Percentiles rank a stretch among this genome's conserved stretches.
These are phyloP conservation scores for Centruroides sculpturatus DNA, from an alignment of 1,140 invertebrate genomes.

Conservation along the genomic window DNA sequence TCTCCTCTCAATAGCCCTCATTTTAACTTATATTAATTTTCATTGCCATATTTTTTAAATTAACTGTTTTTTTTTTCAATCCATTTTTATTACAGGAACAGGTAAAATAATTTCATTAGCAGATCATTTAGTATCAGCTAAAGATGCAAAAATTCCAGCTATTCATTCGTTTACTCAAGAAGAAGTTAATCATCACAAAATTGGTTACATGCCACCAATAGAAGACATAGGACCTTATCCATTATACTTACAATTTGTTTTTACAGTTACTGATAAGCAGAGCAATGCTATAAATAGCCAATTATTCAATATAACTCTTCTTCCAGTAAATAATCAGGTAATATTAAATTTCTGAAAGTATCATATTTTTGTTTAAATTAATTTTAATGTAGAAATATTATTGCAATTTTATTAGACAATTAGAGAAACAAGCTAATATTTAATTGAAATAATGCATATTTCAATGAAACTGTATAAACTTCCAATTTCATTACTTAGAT, in stretches of 20 bases:
- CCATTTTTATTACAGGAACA: constrained; percentile 4
- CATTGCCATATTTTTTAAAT: background rate
- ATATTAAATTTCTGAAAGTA: background rate
- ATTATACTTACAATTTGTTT: constrained; percentile 10
- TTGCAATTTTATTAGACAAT: no score
- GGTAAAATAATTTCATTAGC: constrained; percentile 7
- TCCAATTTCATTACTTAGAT: no score
- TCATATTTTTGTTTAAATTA: no score
- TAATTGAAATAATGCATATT: no score
- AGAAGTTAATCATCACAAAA: constrained; percentile 13
- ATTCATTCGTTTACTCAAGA: constrained; percentile 9
- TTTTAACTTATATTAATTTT: no score
- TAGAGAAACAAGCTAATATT: no score
- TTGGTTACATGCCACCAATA: constrained; percentile 8
- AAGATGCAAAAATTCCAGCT: background rate
- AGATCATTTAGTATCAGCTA: background rate
- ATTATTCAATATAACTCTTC: constrained; percentile 11
- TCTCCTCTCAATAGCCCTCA: no score
- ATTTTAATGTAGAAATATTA: no score
- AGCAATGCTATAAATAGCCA: constrained; percentile 7
- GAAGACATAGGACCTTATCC: constrained; percentile 14
- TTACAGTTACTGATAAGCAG: constrained; percentile 10
- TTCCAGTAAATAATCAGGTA: constrained; percentile 15
- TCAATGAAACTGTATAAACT: no score
- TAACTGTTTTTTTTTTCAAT: background rate